Base-by-base conservation (phyloP, 2,888 invertebrate genomes). In the Fissipunctia ypsillon region DNA sequence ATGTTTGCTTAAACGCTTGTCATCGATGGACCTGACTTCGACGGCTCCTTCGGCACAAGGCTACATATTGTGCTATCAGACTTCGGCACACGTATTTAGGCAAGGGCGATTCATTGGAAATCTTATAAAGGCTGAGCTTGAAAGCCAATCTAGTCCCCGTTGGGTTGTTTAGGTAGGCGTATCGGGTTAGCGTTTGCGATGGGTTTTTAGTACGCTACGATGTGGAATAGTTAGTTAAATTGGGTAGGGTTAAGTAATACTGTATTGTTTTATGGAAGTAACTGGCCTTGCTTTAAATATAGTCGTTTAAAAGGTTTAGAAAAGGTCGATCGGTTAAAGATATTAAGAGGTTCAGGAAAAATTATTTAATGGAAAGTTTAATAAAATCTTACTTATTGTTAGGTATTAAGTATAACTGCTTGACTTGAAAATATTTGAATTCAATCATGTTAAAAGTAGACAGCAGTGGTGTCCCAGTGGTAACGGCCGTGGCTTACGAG, bases 91-190 rank as follows among this genome's bases (percentile, higher is more conserved):
- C 28, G 72, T n/a, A 57, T 57, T 50, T 57, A 72, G 79, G 66
- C 14, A 31, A 67, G 50, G 52, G 66, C 71, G 63, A 76, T 69
- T 73, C 63, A 80, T 59, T 48, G 61, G 45, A 35, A 48, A 80
- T 82, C 63, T 82, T 64, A 81, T 77, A 71, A 25, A 70, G 63
- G 48, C 43, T 60, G 45, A 38, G 52, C 25, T 19, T 57, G 35
- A 54, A 76, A 79, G 35, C 41, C 76, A 67, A 81, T 79, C 77
- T 61, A 64, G 35, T 76, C 60, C 52, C 38, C 22, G 6, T 65
- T n/a, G 50, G 41, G 61, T 73, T 52, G 65, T 66, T 56, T 52
- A 57, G 28, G 63, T 43, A n/a, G 48, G 41, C 43, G 35, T 59
- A 69, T 45, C 45, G 25, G 61, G n/a, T 48, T 22, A 45, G 67